These are phyloP conservation scores for Oryzias woworae DNA, from an alignment of 2,113 vertebrate genomes.

Conservation along the genomic window DNA sequence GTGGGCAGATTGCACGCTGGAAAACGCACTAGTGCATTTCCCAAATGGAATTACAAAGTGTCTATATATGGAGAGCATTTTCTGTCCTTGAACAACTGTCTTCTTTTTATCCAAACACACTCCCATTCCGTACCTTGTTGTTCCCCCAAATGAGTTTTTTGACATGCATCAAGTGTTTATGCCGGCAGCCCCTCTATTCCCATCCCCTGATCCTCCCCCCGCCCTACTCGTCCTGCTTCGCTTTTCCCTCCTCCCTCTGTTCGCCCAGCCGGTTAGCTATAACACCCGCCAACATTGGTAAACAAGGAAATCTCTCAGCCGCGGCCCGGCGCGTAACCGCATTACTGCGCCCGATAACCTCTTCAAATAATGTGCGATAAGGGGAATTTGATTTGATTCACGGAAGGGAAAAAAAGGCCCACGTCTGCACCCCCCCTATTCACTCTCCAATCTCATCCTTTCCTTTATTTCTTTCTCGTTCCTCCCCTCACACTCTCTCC, in stretches of 20 bases:
- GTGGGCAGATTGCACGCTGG: constrained; percentile 17
- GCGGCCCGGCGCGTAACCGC: constrained; percentile 90
- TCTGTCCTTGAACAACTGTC: constrained; percentile 71
- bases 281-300: constrained; percentile 94
- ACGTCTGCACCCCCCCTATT: constrained; percentile 37
- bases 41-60: constrained; percentile 66
- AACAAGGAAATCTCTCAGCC: constrained; percentile 91
- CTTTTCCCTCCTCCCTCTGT: constrained; percentile 19
- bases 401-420: constrained; percentile 59
- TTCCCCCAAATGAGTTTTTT: constrained; percentile 89
- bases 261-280: constrained; percentile 71
- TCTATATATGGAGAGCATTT: constrained; percentile 52
- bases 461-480: constrained; percentile 19
- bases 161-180: constrained; percentile 89
- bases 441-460: constrained; percentile 53
- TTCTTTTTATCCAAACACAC: constrained; percentile 47
- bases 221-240: constrained; percentile 12
- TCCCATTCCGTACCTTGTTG: constrained; percentile 53
- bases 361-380: constrained; percentile 99
- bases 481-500: constrained; percentile 15
- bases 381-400: constrained; percentile 98
- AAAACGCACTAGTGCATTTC: constrained; percentile 39
- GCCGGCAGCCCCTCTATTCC: constrained; percentile 59
- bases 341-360: constrained; percentile 95
- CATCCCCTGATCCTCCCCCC: constrained; percentile 2